Evolutionary conservation across 1,140 invertebrate genomes (phyloP), one percentile per base, ranked within the genome.

Genomic region (Carcinoscorpius rotundicauda): DNA sequence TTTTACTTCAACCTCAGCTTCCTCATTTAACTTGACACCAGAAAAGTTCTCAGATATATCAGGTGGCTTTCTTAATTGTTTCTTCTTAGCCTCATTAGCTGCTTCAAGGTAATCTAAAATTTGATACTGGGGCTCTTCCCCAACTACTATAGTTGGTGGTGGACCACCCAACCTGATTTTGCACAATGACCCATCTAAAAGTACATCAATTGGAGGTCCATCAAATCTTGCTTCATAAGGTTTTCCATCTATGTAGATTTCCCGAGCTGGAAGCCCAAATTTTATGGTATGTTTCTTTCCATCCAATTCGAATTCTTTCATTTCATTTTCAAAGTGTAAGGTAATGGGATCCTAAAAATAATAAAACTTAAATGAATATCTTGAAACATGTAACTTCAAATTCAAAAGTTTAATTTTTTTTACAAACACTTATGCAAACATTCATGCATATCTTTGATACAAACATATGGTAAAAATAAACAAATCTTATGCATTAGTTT

Each of bases 221-320:
- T 93, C 94, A 80, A 95, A 97, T 67, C 92, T 86, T 3, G 90
- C 89, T 73, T 93, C 88, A 73, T 91, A 91, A 3, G 87, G 84
- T 70, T 85, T 81, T 57, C 90, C 89, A 73, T 94, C 91, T 6
- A 95, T 83, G 69, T 87, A 93, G 2, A 99, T 78, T 76, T 98
- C 94, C 62, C 92, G 81, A 0, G 91, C 93, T 0, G 94, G 94
- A 48, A 87, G 89, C 52, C 96, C 95, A 67, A 98, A 87, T 70
- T 87, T 82, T 51, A 98, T 87, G 66, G 85, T 81, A 70, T 79
- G 80, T 52, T 73, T 71, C 58, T 78, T 75, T 58, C 78, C 79
- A 70, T 81, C 72, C 66, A 82, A 73, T 62, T 74, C 73, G 77
- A 78, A 71, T 55, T 74, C 69, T 64, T 75, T 72, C 49, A 69